Percentiles rank a stretch among this genome's conserved stretches.
These are phyloP conservation scores for Aptenodytes forsteri DNA, from an alignment of 2,113 vertebrate genomes.

Conservation along the genomic window DNA sequence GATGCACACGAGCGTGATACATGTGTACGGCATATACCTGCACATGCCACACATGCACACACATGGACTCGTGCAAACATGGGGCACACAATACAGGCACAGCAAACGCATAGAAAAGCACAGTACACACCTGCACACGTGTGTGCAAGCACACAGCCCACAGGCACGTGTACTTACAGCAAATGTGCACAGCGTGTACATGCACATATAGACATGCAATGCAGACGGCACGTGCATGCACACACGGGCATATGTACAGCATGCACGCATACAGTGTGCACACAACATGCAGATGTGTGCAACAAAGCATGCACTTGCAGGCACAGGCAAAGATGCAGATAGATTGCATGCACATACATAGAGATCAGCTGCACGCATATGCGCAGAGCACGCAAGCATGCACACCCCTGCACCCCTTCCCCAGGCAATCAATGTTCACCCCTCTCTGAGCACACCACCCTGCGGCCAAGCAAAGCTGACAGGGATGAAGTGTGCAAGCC, in stretches of 20 bases:
- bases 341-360: neutral
- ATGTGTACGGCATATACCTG: neutral
- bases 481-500: neutral
- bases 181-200: too few species aligned
- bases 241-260: neutral
- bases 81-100: neutral
- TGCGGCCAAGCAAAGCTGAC: neutral
- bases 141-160: neutral
- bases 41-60: neutral
- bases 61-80: rapidly evolving
- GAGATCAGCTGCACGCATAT: neutral
- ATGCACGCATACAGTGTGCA: neutral
- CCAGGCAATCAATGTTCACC: neutral
- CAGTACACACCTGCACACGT: neutral
- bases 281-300: neutral
- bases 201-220: neutral
- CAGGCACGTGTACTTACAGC: neutral
- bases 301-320: neutral
- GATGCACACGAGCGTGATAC: too few species aligned
- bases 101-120: neutral
- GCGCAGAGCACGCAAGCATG: neutral
- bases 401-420: neutral
- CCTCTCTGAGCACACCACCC: neutral
- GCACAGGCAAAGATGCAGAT: neutral
- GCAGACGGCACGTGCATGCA: neutral